Evolutionary conservation across 2,797 vertebrate species (phyloP).

Genomic region (Poeciliopsis gracilis): DNA sequence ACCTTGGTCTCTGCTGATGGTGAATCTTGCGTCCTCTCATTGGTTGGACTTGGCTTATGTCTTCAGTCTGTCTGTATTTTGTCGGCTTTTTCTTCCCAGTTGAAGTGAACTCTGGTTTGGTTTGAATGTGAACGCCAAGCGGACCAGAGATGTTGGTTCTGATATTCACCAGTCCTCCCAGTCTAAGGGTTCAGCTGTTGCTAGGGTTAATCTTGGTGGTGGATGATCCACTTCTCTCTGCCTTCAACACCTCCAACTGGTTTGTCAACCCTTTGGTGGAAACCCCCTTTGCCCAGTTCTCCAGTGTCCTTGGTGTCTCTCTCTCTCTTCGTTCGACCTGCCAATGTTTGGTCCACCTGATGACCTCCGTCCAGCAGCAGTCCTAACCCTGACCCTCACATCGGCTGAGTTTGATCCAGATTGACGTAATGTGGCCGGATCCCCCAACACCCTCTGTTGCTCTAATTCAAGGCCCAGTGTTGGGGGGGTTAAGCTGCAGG

Average conservation of each 20-base stretch:
- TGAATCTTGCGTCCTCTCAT: no score
- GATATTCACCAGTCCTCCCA: background rate
- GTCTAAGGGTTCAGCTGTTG: background rate
- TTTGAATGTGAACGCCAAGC: no score
- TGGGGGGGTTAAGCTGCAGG: background rate
- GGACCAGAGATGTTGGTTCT: background rate
- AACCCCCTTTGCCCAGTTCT: no score
- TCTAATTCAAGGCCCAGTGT: background rate
- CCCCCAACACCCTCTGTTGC: background rate
- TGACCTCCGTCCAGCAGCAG: no score
- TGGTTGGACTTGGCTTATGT: background rate
- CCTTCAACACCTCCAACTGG: no score
- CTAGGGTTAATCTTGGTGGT: no score
- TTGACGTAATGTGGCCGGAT: slow-evolving; percentile 6
- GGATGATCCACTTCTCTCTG: no score
- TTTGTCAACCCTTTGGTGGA: no score
- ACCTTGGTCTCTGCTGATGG: background rate
- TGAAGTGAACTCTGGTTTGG: no score
- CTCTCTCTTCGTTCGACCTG: no score
- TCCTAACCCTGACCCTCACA: background rate
- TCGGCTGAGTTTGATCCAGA: background rate
- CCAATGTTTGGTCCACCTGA: no score
- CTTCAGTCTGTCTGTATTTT: background rate
- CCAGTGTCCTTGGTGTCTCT: no score
- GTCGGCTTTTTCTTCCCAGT: background rate